Conservation (phyloP, 2,888 invertebrate species). For the Oligia strigilis region DNA sequence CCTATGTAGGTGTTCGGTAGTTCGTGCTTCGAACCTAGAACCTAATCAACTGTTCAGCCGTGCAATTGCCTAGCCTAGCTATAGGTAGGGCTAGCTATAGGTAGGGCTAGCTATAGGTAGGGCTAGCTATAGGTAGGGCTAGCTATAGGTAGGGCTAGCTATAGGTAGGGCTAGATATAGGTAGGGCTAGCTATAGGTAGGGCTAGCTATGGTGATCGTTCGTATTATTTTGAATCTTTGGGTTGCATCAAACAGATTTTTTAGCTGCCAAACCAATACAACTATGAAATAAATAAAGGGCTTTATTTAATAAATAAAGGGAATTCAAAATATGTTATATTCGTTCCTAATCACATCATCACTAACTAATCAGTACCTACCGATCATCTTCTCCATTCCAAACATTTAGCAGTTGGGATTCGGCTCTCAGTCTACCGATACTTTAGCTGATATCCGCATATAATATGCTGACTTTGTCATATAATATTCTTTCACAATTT, state of each 20-base stretch:
- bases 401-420: background rate
- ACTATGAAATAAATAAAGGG: background rate
- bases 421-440: background rate
- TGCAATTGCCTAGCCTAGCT: slow-evolving; percentile 6
- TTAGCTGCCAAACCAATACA: background rate
- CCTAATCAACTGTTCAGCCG: slow-evolving; percentile 59
- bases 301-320: too few relatives aligned
- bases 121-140: background rate
- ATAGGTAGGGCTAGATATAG: slow-evolving; percentile 3
- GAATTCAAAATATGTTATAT: background rate
- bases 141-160: slow-evolving; percentile 4
- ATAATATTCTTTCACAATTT: slow-evolving; percentile 1
- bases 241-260: background rate
- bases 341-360: background rate
- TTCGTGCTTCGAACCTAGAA: slow-evolving; percentile 18
- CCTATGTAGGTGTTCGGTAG: slow-evolving; percentile 20
- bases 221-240: background rate
- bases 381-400: background rate
- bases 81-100: background rate
- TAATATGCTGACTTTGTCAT: background rate
- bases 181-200: background rate
- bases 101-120: background rate
- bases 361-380: background rate
- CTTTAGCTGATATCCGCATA: background rate
- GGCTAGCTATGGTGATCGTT: background rate